Evolutionary conservation across 2,888 invertebrate species (phyloP), one percentile per base, ranked within the genome.

Genomic region (Andrena marginata): DNA sequence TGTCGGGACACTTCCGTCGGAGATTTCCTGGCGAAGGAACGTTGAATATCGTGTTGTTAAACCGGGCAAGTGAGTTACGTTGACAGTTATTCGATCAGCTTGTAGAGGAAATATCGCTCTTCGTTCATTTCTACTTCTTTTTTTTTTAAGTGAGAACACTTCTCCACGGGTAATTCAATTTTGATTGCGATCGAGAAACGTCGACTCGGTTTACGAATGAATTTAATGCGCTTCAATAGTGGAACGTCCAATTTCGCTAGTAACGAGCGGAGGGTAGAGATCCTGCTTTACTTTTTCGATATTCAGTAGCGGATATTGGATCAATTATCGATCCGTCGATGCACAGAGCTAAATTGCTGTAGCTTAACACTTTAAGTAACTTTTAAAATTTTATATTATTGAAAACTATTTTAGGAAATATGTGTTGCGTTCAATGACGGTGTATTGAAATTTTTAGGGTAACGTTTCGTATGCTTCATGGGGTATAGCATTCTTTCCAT

Each of bases 171-270:
- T 56, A 56, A 73, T 26, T 26, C 33, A 51, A 51, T 54, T 65
- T 67, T 16, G 26, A 73, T 54, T n/a, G 42, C 67, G 56, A 72
- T 51, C 75, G 60, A 54, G 51, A n/a, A 63, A 76, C 76, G 69
- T 56, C 56, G 56, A 26, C 26, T 56, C 56, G 56, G 56, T 56
- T 56, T 56, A 56, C 56, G 23, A 56, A 56, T 56, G 56, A 69
- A 75, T 49, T 59, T 69, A 75, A 69, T 48, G 35, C 31, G 60
- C 10, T 59, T 23, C 49, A 10, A 49, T 68, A 29, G 68, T 49
- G 59, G 35, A 71, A 49, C 62, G 31, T 71, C 23, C 31, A 62
- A 31, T 71, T 62, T 33, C 33, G 23, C 49, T 48, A 31, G 51
- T 51, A 72, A 72, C 72, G 51, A 64, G 62, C 42, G 10, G 23